Base-by-base conservation (phyloP, 2,888 invertebrate species). In the Marasmarcha lunaedactyla region DNA sequence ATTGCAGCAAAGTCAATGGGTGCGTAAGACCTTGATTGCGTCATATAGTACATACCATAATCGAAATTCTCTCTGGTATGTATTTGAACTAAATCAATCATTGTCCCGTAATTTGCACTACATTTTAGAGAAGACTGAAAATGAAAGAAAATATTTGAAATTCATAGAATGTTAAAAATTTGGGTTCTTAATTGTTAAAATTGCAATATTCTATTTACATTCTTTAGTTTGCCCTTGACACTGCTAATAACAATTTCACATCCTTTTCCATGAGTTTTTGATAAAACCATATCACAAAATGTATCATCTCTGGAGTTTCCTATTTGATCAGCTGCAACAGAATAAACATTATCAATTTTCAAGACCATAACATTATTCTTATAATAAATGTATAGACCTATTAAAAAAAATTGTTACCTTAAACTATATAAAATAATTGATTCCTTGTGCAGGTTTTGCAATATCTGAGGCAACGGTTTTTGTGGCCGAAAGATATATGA, bases 281-380 rank as follows among this genome's bases (percentile, higher is more conserved):
- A 38, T 9, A 51, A 36, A 0, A 66, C 49, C 50, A 57, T 51
- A 9, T 60, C 57, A 4, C 45, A 46, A 20, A 63, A 72, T 15
- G 50, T 51, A 1, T 42, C 7, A 37, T 73, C 61, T 1, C 71
- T 55, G 1, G 71, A 72, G 43, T 59, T 59, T n/a, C 65, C 65
- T 10, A 74, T 63, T 14, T 70, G 46, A 1, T 63, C 54, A 36
- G 55, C 73, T 73, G 45, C 35, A 61, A 63, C 2, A 15, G 14
- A 27, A 20, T 5, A 20, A n/a, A n/a, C n/a, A n/a, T n/a, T n/a
- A n/a, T n/a, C n/a, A n/a, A n/a, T n/a, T n/a, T n/a, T n/a, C n/a
- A n/a, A n/a, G n/a, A n/a, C n/a, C n/a, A n/a, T n/a, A n/a, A n/a
- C n/a, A n/a, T n/a, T n/a, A n/a, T n/a, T n/a, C n/a, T n/a, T n/a